A percentile compares a stretch with the other conserved stretches of the same genome.
Evolutionary conservation across 2,113 vertebrate genomes (phyloP).

Genomic region (Crotophaga sulcirostris): DNA sequence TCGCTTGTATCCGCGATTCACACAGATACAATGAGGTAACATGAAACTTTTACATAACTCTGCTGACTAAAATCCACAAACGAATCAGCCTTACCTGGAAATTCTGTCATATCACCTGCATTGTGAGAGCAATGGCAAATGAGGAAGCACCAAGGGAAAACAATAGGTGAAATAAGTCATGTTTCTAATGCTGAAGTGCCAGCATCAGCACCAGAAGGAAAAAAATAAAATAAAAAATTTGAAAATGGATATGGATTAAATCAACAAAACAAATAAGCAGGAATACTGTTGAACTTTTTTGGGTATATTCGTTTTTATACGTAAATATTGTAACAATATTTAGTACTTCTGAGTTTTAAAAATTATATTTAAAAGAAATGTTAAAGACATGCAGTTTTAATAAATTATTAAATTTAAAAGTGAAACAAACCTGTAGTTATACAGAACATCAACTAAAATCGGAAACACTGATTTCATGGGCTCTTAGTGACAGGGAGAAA

Average conservation of each 20-base stretch:
- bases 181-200: constrained; percentile 67
- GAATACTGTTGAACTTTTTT: constrained; percentile 56
- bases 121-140: constrained; percentile 84
- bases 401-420: not conserved
- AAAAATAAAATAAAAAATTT: constrained; percentile 53
- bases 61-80: constrained; percentile 50
- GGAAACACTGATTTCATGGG: not conserved
- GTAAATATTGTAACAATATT: constrained; percentile 51
- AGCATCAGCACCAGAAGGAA: constrained; percentile 74
- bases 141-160: constrained; percentile 83
- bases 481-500: not conserved
- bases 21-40: constrained; percentile 70
- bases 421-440: not conserved
- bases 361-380: not conserved
- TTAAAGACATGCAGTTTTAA: not conserved
- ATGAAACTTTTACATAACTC: constrained; percentile 15
- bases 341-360: not conserved
- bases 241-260: constrained; percentile 76
- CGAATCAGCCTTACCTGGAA: constrained; percentile 85
- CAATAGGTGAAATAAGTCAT: constrained; percentile 81
- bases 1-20: constrained; percentile 62
- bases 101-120: constrained; percentile 88
- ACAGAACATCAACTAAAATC: not conserved
- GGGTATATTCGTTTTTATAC: constrained; percentile 38
- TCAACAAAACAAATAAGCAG: constrained; percentile 66